Evolutionary conservation across 2,888 invertebrate species (phyloP).

Genomic region (Aphodius sticticus): DNA sequence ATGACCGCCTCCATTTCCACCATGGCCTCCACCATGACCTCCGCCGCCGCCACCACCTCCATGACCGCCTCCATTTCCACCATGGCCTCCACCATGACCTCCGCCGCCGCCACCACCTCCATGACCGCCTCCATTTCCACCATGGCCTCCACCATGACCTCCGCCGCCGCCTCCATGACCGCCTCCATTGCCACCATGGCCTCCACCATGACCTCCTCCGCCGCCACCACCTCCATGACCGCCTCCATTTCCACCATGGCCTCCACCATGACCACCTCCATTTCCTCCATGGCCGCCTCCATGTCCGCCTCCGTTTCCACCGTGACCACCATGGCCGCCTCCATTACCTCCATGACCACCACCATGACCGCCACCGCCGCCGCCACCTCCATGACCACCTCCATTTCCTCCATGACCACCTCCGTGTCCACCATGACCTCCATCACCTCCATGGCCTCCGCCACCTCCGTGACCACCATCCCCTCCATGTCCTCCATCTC

Average conservation of each 20-base stretch:
- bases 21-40: conserved; percentile 10
- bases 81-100: conserved; percentile 16
- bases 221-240: conserved; percentile 11
- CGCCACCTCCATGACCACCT: conserved; percentile 5
- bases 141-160: conserved; percentile 17
- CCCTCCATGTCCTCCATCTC: conserved; percentile 5
- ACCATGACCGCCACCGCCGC: background rate
- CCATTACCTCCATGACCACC: background rate
- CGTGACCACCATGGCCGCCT: conserved; percentile 12
- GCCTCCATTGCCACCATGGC: conserved; percentile 10
- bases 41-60: conserved; percentile 17
- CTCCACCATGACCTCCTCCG: conserved; percentile 16
- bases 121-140: background rate
- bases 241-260: conserved; percentile 19
- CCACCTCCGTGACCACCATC: background rate
- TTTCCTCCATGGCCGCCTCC: background rate
- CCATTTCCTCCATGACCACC: conserved; percentile 7
- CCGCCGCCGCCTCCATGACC: background rate
- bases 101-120: background rate
- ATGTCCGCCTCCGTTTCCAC: background rate
- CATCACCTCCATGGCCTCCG: background rate
- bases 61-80: conserved; percentile 1
- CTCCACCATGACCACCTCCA: conserved; percentile 5
- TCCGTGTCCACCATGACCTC: background rate
- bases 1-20: conserved; percentile 6